Conservation (phyloP, 2,888 invertebrate genomes). For the Idaea biselata region DNA sequence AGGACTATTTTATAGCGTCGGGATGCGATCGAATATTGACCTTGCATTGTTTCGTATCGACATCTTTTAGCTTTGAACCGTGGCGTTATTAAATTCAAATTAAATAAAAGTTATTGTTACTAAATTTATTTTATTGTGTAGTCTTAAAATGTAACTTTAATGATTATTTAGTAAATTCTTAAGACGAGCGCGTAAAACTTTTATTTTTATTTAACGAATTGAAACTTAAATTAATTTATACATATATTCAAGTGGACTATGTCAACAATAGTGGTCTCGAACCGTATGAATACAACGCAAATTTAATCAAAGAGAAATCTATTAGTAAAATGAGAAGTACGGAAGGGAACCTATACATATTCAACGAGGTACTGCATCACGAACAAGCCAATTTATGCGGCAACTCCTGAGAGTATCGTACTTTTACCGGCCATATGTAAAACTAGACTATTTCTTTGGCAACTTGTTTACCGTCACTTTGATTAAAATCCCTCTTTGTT, state of each 20-base stretch:
- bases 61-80: constrained; percentile 21
- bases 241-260: constrained; percentile 66
- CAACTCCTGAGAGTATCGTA: constrained; percentile 73
- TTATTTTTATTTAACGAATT: background rate
- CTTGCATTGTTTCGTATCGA: constrained; percentile 30
- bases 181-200: background rate
- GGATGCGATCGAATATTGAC: constrained; percentile 26
- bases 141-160: background rate
- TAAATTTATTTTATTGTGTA: background rate
- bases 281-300: constrained; percentile 78
- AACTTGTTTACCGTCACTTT: constrained; percentile 69
- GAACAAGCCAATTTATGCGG: constrained; percentile 78
- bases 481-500: constrained; percentile 35
- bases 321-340: constrained; percentile 81
- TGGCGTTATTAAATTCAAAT: constrained; percentile 20
- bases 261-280: constrained; percentile 69
- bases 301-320: constrained; percentile 81
- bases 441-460: constrained; percentile 73
- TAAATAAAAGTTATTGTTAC: background rate
- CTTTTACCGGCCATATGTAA: constrained; percentile 76
- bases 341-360: constrained; percentile 81
- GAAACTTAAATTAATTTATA: constrained; percentile 27
- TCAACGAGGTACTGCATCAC: constrained; percentile 80
- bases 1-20: constrained; percentile 16
- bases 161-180: background rate